Conservation (phyloP, 2,113 vertebrate genomes). For the Myiozetetes cayanensis region DNA sequence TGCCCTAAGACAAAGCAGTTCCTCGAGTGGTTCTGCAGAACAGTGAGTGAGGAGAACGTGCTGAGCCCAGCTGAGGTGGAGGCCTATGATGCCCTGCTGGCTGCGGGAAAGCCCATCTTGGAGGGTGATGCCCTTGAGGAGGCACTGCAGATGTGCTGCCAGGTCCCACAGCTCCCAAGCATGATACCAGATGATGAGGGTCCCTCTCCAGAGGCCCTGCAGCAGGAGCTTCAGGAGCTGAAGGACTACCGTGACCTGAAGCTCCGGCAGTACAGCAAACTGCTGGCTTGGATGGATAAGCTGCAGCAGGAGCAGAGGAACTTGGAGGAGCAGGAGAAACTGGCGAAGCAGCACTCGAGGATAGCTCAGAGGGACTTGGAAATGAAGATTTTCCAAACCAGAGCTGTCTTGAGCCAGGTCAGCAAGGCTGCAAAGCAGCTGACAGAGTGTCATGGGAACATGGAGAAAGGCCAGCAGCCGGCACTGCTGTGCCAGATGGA, state of each 20-base stretch:
- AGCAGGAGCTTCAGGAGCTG: slow-evolving; percentile 24
- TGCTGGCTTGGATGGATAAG: not conserved
- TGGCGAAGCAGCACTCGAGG: not conserved
- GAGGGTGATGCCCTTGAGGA: not conserved
- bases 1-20: slow-evolving; percentile 27
- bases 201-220: not conserved
- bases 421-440: not conserved
- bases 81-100: slow-evolving; percentile 1
- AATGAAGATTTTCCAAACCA: not conserved
- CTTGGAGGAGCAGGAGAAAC: not conserved
- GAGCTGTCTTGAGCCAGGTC: not conserved
- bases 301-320: not conserved
- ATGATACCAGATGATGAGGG: not conserved
- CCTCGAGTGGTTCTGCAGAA: slow-evolving; percentile 41
- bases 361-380: not conserved
- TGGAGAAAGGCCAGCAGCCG: not conserved
- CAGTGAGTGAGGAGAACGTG: not conserved
- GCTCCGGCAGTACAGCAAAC: not conserved
- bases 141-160: not conserved
- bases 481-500: not conserved
- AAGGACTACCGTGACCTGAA: not conserved
- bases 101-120: slow-evolving; percentile 42
- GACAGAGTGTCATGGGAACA: not conserved
- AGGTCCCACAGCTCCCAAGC: not conserved
- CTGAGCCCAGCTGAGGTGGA: slow-evolving; percentile 26